Base-by-base conservation (phyloP, 2,888 invertebrate genomes). In the Tortricodes alternella region DNA sequence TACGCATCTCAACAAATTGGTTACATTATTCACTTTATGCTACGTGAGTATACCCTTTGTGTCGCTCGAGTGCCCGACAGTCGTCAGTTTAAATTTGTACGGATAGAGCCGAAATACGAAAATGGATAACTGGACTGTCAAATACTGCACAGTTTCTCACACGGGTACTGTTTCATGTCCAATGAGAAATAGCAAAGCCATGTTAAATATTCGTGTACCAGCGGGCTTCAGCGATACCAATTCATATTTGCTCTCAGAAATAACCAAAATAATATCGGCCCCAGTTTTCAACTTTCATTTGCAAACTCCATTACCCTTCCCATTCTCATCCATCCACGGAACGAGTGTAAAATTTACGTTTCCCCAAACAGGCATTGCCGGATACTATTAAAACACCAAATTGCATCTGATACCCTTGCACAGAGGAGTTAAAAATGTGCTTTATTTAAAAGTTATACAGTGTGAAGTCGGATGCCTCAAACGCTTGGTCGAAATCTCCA, bases 31-130 rank as follows among this genome's bases (percentile, higher is more conserved):
- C 35, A 49, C 21, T 34, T 48, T 32, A 8, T 19, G 34, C 37
- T 5, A 27, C 39, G 55, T 43, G 35, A 55, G 55, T 55, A 43
- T 48, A 7, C 7, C 46, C 46, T 27, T 49, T 55, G 53, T 55
- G 21, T 8, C 27, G 27, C 32, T 35, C 21, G 15, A 34, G 34
- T 34, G 35, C 48, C 48, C 55, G 55, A 49, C 48, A 41, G 41
- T 48, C 55, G 49, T 55, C 48, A 49, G 55, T 55, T 49, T 49
- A 41, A 41, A 55, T 55, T 55, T 55, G 48, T 49, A 29, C 34
- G 11, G 39, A 48, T n/a, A 41, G 35, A 35, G 18, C 18, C 39
- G 27, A 43, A 41, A 44, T 29, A 29, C 29, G 29, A 44, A 55
- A 55, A 55, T 49, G 55, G 55, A 41, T 35, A 34, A 18, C 35